These are phyloP conservation scores for Nymphalis urticae DNA, from an alignment of 2,888 invertebrate genomes.

Conservation along the genomic window DNA sequence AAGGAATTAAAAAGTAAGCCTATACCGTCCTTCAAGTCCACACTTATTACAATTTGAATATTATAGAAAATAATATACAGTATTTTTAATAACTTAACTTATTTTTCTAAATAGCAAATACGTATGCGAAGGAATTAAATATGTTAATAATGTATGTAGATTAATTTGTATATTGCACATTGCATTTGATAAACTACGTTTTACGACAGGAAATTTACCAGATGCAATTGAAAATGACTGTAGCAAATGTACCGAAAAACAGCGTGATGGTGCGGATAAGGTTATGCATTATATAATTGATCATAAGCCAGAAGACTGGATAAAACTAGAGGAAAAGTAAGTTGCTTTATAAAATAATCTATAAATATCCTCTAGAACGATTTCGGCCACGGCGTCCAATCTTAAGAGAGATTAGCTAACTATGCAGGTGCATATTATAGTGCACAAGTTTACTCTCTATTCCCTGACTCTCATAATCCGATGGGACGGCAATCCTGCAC, in stretches of 20 bases:
- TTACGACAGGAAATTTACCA: constrained; percentile 81
- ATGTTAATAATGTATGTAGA: background rate
- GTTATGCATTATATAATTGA: constrained; percentile 84
- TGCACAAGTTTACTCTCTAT: no score
- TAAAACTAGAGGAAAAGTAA: constrained; percentile 80
- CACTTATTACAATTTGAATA: background rate
- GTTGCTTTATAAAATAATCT: constrained; percentile 22
- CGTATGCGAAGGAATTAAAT: background rate
- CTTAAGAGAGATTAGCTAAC: no score
- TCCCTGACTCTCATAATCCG: no score
- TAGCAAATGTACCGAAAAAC: constrained; percentile 84
- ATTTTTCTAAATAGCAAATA: background rate
- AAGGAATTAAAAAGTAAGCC: constrained; percentile 85
- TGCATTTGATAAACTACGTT: background rate
- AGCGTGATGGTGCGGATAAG: constrained; percentile 83
- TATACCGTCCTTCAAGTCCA: no score
- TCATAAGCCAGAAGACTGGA: constrained; percentile 81
- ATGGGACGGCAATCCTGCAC: no score
- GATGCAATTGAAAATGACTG: constrained; percentile 72
- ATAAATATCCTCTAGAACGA: no score
- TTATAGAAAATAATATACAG: background rate
- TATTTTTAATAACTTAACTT: background rate
- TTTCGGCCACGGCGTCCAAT: no score
- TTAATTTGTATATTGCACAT: background rate
- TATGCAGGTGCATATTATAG: no score